phyloP scores from a whole-genome alignment of 2,888 invertebrate species.

The Hemicrepidius hirtus region DNA sequence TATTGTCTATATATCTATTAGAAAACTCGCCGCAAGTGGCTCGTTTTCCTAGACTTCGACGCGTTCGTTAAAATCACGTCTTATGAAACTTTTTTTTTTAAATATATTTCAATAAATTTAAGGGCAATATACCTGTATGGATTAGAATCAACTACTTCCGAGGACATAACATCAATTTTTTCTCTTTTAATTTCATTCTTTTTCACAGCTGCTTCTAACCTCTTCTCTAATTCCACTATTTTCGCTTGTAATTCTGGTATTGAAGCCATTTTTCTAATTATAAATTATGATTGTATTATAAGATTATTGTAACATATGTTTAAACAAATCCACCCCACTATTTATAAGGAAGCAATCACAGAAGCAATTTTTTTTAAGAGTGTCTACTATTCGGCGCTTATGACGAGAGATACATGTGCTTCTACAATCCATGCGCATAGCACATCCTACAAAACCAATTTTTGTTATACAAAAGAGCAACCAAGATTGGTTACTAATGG shows the following conservation, averaged over 20 bases:
- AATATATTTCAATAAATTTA: background rate
- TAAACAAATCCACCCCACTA: background rate
- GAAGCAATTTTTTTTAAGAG: background rate
- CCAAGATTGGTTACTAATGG: too few relatives aligned
- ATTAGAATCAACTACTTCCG: constrained; percentile 98
- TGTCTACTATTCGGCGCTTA: background rate
- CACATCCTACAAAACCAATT: too few relatives aligned
- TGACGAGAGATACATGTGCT: too few relatives aligned
- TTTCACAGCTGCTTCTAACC: constrained; percentile 32
- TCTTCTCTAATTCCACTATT: constrained; percentile 78
- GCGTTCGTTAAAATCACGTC: too few relatives aligned
- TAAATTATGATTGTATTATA: background rate
- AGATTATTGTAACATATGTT: constrained; percentile 7
- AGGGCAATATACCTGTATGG: constrained; percentile 87
- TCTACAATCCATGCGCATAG: too few relatives aligned
- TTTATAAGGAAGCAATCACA: background rate
- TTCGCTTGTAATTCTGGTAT: constrained; percentile 78
- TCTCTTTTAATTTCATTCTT: constrained; percentile 71
- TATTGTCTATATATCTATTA: too few relatives aligned
- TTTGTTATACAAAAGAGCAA: too few relatives aligned
- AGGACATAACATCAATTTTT: constrained; percentile 93
- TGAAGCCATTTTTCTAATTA: constrained; percentile 73
- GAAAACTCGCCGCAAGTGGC: too few relatives aligned
- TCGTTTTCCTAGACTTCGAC: too few relatives aligned
- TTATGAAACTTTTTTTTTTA: too few relatives aligned